These are phyloP conservation scores for Aspidiotus rigidus DNA, from an alignment of 2,888 invertebrate genomes.

Conservation along the genomic window DNA sequence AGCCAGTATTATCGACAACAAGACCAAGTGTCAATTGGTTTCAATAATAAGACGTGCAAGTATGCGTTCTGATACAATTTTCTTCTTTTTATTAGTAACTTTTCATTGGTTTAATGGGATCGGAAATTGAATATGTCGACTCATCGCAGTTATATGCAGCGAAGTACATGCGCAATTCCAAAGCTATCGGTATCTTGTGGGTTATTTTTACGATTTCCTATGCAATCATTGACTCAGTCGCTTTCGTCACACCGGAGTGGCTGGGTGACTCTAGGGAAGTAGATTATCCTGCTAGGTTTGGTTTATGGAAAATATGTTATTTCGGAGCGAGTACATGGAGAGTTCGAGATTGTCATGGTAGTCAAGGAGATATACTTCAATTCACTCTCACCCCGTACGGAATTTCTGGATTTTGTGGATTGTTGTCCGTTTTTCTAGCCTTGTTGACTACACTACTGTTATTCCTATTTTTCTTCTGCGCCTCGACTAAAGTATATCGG, in stretches of 20 bases:
- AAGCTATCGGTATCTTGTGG: slow-evolving; percentile 95
- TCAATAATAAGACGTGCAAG: no score
- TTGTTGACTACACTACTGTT: slow-evolving; percentile 78
- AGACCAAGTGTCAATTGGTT: no score
- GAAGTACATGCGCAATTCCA: slow-evolving; percentile 82
- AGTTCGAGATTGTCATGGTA: slow-evolving; percentile 72
- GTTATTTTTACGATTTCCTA: slow-evolving; percentile 95
- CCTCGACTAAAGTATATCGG: slow-evolving; percentile 82
- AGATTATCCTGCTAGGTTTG: slow-evolving; percentile 82
- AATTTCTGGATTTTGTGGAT: slow-evolving; percentile 80
- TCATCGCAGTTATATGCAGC: slow-evolving; percentile 83
- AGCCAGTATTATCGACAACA: no score
- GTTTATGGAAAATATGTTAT: slow-evolving; percentile 82
- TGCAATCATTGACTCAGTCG: slow-evolving; percentile 87
- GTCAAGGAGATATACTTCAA: slow-evolving; percentile 69
- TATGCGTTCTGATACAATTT: no score
- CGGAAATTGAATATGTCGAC: slow-evolving; percentile 86
- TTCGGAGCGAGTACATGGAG: slow-evolving; percentile 54
- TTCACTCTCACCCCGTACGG: slow-evolving; percentile 77
- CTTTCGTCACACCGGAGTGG: slow-evolving; percentile 93
- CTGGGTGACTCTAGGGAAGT: slow-evolving; percentile 60
- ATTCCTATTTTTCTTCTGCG: slow-evolving; percentile 86
- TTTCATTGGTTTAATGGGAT: slow-evolving; percentile 55
- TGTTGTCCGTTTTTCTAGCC: slow-evolving; percentile 73
- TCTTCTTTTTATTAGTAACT: no score